A percentile compares a stretch with the other conserved stretches of the same genome.
phyloP scores from a whole-genome alignment of 2,797 vertebrate species.

The Hylomyscus alleni region DNA sequence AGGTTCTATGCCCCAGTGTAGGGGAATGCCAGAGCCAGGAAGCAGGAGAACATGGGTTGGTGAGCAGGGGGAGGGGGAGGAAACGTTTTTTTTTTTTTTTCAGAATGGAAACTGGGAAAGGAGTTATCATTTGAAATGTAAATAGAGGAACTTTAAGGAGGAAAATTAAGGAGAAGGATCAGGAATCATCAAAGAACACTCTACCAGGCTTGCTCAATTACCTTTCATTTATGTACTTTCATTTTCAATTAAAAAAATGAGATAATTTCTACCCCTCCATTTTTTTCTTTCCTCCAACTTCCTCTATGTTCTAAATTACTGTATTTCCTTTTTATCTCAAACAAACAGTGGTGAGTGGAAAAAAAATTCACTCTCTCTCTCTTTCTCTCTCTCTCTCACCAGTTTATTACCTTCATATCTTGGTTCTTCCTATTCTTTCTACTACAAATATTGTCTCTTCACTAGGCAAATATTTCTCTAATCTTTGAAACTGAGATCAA shows the following conservation, averaged over 20 bases:
- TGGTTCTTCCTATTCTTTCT: constrained; percentile 11
- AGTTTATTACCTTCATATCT: not conserved
- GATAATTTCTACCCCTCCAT: not conserved
- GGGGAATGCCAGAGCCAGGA: too few relatives aligned
- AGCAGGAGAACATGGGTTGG: too few relatives aligned
- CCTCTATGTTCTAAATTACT: not conserved
- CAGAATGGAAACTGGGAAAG: too few relatives aligned
- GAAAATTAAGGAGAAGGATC: not conserved
- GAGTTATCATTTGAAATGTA: too few relatives aligned
- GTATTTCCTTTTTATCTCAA: not conserved
- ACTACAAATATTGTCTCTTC: not conserved
- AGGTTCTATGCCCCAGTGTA: too few relatives aligned
- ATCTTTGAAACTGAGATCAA: constrained; percentile 2
- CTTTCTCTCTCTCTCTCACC: too few relatives aligned
- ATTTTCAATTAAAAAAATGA: not conserved
- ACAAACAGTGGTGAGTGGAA: not conserved
- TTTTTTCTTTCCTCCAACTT: too few relatives aligned
- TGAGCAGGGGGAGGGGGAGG: too few relatives aligned
- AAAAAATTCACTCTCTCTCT: not conserved
- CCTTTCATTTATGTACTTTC: not conserved
- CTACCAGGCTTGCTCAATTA: not conserved
- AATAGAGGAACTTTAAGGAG: not conserved
- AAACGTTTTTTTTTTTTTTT: too few relatives aligned
- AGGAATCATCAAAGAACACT: not conserved
- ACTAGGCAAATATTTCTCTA: constrained; percentile 3